A percentile compares a stretch with the other conserved stretches of the same genome.
phyloP scores from a whole-genome alignment of 2,113 vertebrate genomes.

The Mohoua ochrocephala region DNA sequence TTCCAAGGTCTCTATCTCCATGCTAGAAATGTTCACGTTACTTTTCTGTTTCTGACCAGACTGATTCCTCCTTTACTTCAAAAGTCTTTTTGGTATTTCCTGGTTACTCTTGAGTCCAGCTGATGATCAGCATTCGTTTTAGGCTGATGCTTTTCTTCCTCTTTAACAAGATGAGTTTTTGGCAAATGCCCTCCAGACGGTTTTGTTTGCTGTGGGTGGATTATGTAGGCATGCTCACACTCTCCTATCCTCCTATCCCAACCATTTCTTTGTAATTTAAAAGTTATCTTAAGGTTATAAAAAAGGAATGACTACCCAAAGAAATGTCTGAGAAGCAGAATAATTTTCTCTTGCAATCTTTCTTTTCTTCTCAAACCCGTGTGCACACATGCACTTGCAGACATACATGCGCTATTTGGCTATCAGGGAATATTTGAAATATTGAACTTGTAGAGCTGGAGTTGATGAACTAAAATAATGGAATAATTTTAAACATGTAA shows the following conservation, averaged over 20 bases:
- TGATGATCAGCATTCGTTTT: neutral
- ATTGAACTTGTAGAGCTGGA: neutral
- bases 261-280: neutral
- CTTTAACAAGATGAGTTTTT: neutral
- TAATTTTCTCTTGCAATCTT: neutral
- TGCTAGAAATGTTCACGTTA: neutral
- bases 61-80: neutral
- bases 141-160: neutral
- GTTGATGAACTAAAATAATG: neutral
- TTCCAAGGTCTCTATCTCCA: neutral
- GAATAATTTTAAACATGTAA: neutral
- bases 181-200: fast-evolving
- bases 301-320: neutral
- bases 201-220: neutral
- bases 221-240: neutral
- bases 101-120: neutral
- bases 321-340: neutral
- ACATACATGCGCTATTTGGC: fast-evolving
- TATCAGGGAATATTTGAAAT: neutral
- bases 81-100: neutral
- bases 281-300: neutral
- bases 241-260: neutral
- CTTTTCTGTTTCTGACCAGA: neutral
- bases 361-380: neutral
- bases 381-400: neutral